phyloP scores from a whole-genome alignment of 2,888 invertebrate species.

The Polymixis lichenea region DNA sequence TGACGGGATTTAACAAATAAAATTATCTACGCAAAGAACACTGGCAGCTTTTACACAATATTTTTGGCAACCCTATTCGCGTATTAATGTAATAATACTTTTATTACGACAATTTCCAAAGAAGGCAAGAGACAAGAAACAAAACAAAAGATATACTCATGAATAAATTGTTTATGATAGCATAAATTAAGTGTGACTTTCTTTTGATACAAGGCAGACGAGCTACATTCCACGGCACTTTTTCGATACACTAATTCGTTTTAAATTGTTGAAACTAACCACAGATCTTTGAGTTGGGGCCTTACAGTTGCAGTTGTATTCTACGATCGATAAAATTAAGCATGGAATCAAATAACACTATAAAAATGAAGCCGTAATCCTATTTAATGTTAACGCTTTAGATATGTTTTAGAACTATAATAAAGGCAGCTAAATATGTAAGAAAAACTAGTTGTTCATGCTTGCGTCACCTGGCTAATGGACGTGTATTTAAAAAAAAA shows the following conservation, averaged over 20 bases:
- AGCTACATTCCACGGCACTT: constrained; percentile 24
- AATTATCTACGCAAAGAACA: background rate
- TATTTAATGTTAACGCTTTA: background rate
- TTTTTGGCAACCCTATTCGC: constrained; percentile 44
- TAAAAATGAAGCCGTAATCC: background rate
- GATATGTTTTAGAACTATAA: background rate
- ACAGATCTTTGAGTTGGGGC: background rate
- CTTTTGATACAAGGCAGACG: constrained; percentile 43
- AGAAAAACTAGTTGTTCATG: no score
- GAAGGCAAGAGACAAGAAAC: constrained; percentile 52
- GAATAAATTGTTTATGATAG: constrained; percentile 71
- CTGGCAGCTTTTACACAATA: background rate
- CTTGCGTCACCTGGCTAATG: no score
- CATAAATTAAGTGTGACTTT: constrained; percentile 66
- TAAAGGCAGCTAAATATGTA: background rate
- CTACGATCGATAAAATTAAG: background rate
- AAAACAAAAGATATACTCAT: constrained; percentile 66
- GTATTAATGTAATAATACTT: constrained; percentile 60
- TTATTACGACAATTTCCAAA: constrained; percentile 60
- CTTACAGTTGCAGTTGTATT: background rate
- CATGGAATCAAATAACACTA: background rate
- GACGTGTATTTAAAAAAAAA: no score
- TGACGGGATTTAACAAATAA: background rate
- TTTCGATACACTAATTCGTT: constrained; percentile 12
- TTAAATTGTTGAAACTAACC: background rate